Evolutionary conservation across 2,888 invertebrate genomes (phyloP), one percentile per base, ranked within the genome.

Genomic region (Hirtodrosophila confusa): DNA sequence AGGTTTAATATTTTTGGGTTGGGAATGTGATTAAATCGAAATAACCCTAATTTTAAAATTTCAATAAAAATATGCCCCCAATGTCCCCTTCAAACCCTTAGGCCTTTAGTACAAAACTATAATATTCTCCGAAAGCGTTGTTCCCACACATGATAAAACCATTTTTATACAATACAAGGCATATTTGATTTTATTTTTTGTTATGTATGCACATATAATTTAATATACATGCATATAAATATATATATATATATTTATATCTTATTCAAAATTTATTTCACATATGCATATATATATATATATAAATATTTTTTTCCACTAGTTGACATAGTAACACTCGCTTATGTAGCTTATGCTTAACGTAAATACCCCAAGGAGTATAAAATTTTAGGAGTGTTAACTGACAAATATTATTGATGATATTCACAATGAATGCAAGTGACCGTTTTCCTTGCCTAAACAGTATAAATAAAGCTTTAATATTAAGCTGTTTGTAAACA

Each of bases 401-500:
- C 53, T 75, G 43, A 65, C 66, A 50, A 53, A 39, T 69, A 47
- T 43, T 50, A 9, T 44, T 56, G 27, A 78, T 78, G 65, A 62
- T 57, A 67, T 75, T 72, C 79, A 85, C 79, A 82, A 78, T 63
- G 43, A 56, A 37, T 56, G 55, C 43, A 47, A 39, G 24, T 12
- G 31, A 40, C 29, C 10, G 17, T 17, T 24, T 27, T 27, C 41
- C 31, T 47, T 37, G 37, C 60, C 31, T 57, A 60, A 69, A 40
- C 53, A 62, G 60, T 79, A 51, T n/a, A 23, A 51, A 57, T 73
- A 50, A 53, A n/a, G 49, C 45, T 68, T 72, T 67, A 44, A 76
- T 65, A 66, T 53, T n/a, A 49, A 27, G 49, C 39, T 44, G 23
- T 43, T 66, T 40, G 40, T 68, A 69, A 72, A 56, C 41, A 69